Evolutionary conservation across 2,888 invertebrate species (phyloP).

Genomic region (Leptinotarsa rubiginosa): DNA sequence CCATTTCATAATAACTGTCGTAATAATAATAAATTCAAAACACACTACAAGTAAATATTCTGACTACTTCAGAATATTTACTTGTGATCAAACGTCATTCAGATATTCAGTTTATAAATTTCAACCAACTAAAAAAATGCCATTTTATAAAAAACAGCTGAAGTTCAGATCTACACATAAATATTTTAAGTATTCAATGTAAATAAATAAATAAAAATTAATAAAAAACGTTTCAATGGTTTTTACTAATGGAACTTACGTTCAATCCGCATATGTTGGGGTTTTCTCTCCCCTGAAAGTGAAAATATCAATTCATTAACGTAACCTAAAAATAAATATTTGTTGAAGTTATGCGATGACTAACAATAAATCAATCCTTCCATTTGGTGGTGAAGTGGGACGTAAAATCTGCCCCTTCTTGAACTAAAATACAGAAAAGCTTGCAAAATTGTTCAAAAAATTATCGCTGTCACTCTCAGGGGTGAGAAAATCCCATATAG

Average conservation of each 20-base stretch:
- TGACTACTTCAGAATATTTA: too few relatives aligned
- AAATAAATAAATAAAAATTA: neutral
- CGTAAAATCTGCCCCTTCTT: neutral
- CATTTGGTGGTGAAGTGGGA: neutral
- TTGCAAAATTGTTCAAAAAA: neutral
- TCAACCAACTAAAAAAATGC: too few relatives aligned
- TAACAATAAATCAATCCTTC: neutral
- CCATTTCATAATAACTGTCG: too few relatives aligned
- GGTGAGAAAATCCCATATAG: slow-evolving; percentile 14
- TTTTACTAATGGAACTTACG: neutral
- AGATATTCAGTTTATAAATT: too few relatives aligned
- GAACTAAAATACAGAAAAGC: neutral
- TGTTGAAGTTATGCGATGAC: slow-evolving; percentile 1
- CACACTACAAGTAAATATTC: too few relatives aligned
- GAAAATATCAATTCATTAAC: slow-evolving; percentile 5
- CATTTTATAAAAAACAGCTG: too few relatives aligned
- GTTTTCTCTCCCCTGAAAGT: slow-evolving; percentile 11
- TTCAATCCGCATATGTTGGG: neutral
- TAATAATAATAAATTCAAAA: too few relatives aligned
- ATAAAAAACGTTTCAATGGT: neutral
- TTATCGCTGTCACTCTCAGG: slow-evolving; percentile 11
- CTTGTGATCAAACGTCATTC: too few relatives aligned
- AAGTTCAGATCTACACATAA: too few relatives aligned
- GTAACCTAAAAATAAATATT: neutral
- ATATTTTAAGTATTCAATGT: neutral